Evolutionary conservation across 2,888 invertebrate species (phyloP).

Genomic region (Lymantria monacha): DNA sequence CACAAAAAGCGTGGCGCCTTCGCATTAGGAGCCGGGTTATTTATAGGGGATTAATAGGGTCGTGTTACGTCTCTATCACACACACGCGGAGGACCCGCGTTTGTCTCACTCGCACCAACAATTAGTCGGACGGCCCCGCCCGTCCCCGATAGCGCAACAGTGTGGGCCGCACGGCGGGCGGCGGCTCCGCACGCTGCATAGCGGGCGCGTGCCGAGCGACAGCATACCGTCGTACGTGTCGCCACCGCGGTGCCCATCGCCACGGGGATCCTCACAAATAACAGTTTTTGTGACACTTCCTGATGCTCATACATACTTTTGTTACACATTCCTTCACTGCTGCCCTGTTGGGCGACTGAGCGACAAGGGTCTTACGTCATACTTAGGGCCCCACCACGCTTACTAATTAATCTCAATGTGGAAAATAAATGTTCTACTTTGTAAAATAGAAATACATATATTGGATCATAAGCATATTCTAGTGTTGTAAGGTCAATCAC

Average conservation of each 20-base stretch:
- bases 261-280: neutral
- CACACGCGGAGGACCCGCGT: conserved; percentile 7
- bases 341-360: too few relatives aligned
- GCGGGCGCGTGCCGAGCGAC: conserved; percentile 10
- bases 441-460: too few relatives aligned
- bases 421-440: too few relatives aligned
- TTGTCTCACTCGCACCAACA: conserved; percentile 43
- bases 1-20: conserved; percentile 69
- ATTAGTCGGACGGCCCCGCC: conserved; percentile 52
- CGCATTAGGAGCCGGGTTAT: conserved; percentile 66
- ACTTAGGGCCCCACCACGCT: too few relatives aligned
- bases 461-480: too few relatives aligned
- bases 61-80: conserved; percentile 36
- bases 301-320: too few relatives aligned
- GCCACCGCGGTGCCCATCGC: neutral
- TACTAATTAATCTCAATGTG: too few relatives aligned
- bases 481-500: too few relatives aligned
- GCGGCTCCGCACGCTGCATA: conserved; percentile 19
- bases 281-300: neutral
- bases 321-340: too few relatives aligned
- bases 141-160: conserved; percentile 45
- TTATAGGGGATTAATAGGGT: conserved; percentile 64
- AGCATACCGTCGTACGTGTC: neutral
- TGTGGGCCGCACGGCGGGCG: conserved; percentile 11
- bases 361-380: too few relatives aligned